These are phyloP conservation scores for Catotricha subobsoleta DNA, from an alignment of 2,888 invertebrate genomes.

Conservation along the genomic window DNA sequence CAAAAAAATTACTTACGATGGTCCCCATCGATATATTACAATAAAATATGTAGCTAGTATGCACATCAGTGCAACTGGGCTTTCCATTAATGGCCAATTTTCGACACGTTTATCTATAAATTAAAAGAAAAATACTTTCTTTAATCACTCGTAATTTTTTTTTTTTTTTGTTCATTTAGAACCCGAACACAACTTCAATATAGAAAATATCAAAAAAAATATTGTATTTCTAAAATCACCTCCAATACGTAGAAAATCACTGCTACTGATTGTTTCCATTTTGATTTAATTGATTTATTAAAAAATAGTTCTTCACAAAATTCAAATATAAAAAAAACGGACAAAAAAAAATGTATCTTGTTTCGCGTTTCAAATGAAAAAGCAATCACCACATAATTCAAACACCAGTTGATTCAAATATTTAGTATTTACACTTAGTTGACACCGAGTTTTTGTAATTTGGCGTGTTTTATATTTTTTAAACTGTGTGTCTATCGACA, in stretches of 20 bases:
- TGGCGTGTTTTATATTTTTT: too few species aligned
- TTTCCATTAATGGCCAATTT: conserved; percentile 5
- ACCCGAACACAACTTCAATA: not conserved
- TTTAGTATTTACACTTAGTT: too few species aligned
- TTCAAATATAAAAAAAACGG: too few species aligned
- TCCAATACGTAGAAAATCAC: not conserved
- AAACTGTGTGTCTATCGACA: too few species aligned
- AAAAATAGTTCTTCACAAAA: too few species aligned
- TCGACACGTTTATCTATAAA: conserved; percentile 1
- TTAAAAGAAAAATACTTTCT: too few species aligned
- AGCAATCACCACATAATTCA: too few species aligned
- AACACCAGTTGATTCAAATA: too few species aligned
- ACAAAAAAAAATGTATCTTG: too few species aligned
- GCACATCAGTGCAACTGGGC: not conserved
- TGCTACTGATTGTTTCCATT: not conserved
- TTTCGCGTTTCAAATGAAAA: too few species aligned
- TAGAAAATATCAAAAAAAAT: not conserved
- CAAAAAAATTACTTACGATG: conserved; percentile 7
- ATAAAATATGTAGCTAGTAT: conserved; percentile 5
- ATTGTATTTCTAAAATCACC: not conserved
- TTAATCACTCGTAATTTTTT: not conserved
- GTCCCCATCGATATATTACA: conserved; percentile 5
- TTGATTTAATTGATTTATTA: too few species aligned
- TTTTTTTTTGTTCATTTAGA: not conserved
- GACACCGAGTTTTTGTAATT: too few species aligned